Conservation (phyloP, 2,888 invertebrate genomes). For the Harpagoxenus sublaevis region DNA sequence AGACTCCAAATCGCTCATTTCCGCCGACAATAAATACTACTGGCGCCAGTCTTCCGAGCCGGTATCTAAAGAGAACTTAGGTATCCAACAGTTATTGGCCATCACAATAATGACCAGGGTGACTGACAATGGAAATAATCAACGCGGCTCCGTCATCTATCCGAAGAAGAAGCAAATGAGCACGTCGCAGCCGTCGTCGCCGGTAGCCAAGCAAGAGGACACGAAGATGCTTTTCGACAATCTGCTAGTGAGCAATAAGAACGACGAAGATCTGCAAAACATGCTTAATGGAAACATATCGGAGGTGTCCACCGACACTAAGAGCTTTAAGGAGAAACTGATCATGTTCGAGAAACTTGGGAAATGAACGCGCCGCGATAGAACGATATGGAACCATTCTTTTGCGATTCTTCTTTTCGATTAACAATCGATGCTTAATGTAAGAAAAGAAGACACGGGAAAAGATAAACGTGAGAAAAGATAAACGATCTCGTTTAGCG, state of each 20-base stretch:
- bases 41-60: constrained; percentile 82
- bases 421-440: background rate
- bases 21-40: constrained; percentile 80
- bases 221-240: constrained; percentile 83
- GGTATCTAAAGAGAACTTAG: constrained; percentile 82
- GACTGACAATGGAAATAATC: constrained; percentile 84
- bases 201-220: constrained; percentile 81
- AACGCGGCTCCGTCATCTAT: constrained; percentile 79
- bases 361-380: constrained; percentile 75
- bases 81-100: constrained; percentile 83
- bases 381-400: constrained; percentile 6
- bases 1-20: constrained; percentile 77
- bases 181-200: constrained; percentile 80
- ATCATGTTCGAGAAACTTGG: constrained; percentile 85
- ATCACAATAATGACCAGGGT: constrained; percentile 83
- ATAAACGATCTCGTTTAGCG: constrained; percentile 44
- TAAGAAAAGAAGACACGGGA: background rate
- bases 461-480: constrained; percentile 5
- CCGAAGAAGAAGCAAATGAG: constrained; percentile 81
- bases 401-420: constrained; percentile 17
- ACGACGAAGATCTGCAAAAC: constrained; percentile 84
- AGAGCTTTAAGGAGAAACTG: constrained; percentile 85
- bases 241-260: constrained; percentile 80
- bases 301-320: constrained; percentile 84
- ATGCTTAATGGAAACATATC: constrained; percentile 86